These are phyloP conservation scores for Pipra filicauda DNA, from an alignment of 2,113 vertebrate genomes.

Conservation along the genomic window DNA sequence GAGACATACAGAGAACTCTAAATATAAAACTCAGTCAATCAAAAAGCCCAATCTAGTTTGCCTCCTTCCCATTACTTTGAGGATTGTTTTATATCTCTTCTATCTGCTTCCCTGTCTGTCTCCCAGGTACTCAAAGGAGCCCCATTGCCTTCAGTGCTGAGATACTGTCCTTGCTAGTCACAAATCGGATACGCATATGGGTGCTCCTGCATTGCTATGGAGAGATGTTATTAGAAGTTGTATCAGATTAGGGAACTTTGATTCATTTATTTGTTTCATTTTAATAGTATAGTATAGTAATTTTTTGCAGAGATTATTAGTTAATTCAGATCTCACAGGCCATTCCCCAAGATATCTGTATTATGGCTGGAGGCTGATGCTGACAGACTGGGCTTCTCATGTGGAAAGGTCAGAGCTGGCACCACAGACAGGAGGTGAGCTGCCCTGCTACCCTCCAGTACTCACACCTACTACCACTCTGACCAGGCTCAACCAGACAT, in stretches of 20 bases:
- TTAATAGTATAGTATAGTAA: neutral
- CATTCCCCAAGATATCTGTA: neutral
- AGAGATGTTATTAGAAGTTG: neutral
- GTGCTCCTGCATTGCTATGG: neutral
- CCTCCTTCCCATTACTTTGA: neutral
- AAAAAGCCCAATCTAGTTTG: neutral
- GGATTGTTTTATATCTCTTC: neutral
- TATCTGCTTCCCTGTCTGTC: neutral
- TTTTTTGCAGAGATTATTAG: neutral
- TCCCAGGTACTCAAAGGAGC: neutral
- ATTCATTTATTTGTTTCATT: neutral
- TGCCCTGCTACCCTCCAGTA: too few species aligned
- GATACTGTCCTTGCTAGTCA: neutral
- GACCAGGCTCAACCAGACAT: neutral
- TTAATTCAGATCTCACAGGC: neutral
- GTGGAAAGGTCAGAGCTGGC: fast-evolving
- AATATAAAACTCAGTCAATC: neutral
- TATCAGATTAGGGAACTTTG: neutral
- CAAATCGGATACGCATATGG: neutral
- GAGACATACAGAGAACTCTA: neutral
- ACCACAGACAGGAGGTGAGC: neutral
- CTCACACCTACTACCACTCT: neutral
- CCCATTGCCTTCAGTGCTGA: neutral
- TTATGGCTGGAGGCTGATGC: neutral
- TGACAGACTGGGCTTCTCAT: neutral